Percentiles rank a stretch among this genome's conserved stretches.
These are phyloP conservation scores for Zeus faber DNA, from an alignment of 2,113 vertebrate species.

Conservation along the genomic window DNA sequence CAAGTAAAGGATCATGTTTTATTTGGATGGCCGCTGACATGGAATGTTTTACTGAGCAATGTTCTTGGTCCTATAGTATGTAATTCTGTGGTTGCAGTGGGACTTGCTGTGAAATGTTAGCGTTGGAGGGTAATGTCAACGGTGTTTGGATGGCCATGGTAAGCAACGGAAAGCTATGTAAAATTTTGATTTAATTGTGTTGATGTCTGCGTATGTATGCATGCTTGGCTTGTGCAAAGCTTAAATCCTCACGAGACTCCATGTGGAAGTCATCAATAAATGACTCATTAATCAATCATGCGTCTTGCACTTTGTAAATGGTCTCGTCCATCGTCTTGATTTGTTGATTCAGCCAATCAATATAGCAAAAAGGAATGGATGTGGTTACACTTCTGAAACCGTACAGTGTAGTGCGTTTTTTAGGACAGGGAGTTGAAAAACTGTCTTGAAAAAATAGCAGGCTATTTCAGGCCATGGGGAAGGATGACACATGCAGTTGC, in stretches of 20 bases:
- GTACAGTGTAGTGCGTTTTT: conserved; percentile 2
- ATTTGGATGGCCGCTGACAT: conserved; percentile 29
- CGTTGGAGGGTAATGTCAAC: no score
- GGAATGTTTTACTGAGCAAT: conserved; percentile 19
- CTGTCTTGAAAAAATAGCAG: no score
- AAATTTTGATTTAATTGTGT: conserved; percentile 2
- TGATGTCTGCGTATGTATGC: background rate
- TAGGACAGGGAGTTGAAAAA: conserved; percentile 18
- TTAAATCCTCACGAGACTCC: background rate
- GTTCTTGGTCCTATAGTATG: conserved; percentile 17
- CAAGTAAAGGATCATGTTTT: conserved; percentile 37
- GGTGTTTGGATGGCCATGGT: no score
- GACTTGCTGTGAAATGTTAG: conserved; percentile 42
- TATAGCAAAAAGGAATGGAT: conserved; percentile 42
- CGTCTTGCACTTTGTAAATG: conserved; percentile 13
- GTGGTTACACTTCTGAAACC: conserved; percentile 21
- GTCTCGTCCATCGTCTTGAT: conserved; percentile 23
- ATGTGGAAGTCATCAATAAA: conserved; percentile 24
- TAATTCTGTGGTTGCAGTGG: conserved; percentile 4
- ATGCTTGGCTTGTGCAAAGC: background rate
- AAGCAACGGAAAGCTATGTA: no score
- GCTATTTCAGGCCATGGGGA: conserved; percentile 37
- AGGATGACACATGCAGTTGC: conserved; percentile 47
- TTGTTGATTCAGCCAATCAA: conserved; percentile 36
- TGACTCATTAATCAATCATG: conserved; percentile 30